Conservation (phyloP, 2,797 vertebrate species). For the Loris lydekkerianus region DNA sequence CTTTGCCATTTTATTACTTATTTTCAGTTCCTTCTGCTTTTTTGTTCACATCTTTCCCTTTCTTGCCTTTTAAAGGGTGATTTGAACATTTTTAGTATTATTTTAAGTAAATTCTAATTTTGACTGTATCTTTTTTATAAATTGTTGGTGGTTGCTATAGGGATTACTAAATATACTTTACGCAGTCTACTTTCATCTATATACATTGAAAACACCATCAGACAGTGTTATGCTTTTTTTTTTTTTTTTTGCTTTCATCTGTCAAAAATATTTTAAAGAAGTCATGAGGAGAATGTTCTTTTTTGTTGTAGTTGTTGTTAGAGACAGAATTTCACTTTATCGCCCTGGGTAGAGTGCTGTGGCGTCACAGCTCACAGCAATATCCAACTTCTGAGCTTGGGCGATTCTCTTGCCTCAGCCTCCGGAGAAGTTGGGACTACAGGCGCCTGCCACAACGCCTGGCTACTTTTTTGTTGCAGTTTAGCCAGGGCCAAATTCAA, state of each 20-base stretch:
- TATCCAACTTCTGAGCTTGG: too few relatives aligned
- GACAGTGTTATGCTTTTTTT: background rate
- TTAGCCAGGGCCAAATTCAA: too few relatives aligned
- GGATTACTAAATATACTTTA: constrained; percentile 38
- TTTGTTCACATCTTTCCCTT: background rate
- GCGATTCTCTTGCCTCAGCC: too few relatives aligned
- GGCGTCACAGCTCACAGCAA: too few relatives aligned
- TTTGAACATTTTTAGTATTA: constrained; percentile 23
- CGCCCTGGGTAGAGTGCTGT: too few relatives aligned
- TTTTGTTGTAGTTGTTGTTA: too few relatives aligned
- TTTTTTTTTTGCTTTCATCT: constrained; percentile 11
- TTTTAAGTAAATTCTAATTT: constrained; percentile 17
- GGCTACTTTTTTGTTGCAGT: too few relatives aligned
- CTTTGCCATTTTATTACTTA: constrained; percentile 22
- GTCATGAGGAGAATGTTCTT: background rate
- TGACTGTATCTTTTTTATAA: background rate
- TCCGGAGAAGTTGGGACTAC: too few relatives aligned
- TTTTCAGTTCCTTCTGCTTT: background rate
- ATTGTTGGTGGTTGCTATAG: constrained; percentile 17
- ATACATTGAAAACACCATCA: background rate
- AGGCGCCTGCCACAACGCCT: too few relatives aligned
- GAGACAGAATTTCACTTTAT: too few relatives aligned
- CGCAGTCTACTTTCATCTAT: background rate
- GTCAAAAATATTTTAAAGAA: constrained; percentile 42
- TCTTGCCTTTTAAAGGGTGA: background rate